Percentiles rank a stretch among this genome's conserved stretches.
phyloP scores from a whole-genome alignment of 2,888 invertebrate species.

The Piscicola geometra region DNA sequence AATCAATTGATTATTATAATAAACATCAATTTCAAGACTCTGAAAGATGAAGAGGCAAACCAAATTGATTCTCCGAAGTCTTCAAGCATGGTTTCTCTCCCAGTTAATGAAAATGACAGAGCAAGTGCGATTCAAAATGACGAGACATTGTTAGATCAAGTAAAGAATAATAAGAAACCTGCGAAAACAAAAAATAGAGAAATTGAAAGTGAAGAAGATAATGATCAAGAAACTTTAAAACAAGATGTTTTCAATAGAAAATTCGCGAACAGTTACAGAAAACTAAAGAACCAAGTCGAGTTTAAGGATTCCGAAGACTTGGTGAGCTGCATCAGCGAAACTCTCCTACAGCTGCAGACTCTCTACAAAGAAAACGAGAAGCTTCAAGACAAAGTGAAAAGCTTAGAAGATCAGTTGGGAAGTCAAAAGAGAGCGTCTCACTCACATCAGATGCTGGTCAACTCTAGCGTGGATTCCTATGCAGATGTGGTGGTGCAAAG shows the following conservation, averaged over 20 bases:
- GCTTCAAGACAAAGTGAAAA: slow-evolving; percentile 1
- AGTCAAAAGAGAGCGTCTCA: not conserved
- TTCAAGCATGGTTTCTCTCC: not conserved
- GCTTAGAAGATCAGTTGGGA: not conserved
- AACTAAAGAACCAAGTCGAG: slow-evolving; percentile 15
- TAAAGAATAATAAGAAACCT: too few species aligned
- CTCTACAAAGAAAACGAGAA: slow-evolving; percentile 1
- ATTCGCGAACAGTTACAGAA: slow-evolving; percentile 6
- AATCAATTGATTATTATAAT: too few species aligned
- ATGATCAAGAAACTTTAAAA: not conserved
- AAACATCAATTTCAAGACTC: not conserved
- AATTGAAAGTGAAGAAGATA: not conserved
- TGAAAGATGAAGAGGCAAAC: not conserved
- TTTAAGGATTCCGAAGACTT: slow-evolving; percentile 11
- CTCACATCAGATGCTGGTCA: not conserved
- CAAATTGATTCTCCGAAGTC: not conserved
- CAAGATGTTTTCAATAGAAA: slow-evolving; percentile 2
- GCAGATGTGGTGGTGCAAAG: not conserved
- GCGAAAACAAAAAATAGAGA: too few species aligned
- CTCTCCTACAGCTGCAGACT: not conserved
- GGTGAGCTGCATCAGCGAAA: slow-evolving; percentile 1
- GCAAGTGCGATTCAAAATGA: too few species aligned
- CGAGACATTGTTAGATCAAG: too few species aligned
- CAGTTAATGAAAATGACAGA: too few species aligned
- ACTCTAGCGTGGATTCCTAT: slow-evolving; percentile 7